phyloP scores from a whole-genome alignment of 2,888 invertebrate species.

The Asteroscopus sphinx region DNA sequence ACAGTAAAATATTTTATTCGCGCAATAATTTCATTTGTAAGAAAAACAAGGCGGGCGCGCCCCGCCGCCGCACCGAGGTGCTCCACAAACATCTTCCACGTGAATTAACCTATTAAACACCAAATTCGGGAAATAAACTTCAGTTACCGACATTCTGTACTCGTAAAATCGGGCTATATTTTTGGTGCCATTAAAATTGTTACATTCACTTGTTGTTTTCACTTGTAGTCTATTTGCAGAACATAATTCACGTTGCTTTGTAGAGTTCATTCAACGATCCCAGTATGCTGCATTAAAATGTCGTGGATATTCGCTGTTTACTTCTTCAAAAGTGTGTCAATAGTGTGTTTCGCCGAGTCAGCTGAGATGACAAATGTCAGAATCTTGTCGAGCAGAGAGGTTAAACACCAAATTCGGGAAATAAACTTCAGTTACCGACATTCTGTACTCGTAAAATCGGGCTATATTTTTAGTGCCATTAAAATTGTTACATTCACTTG shows the following conservation, averaged over 20 bases:
- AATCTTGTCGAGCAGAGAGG: too few relatives aligned
- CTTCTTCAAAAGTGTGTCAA: too few relatives aligned
- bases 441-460: slow-evolving; percentile 71
- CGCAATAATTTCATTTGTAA: slow-evolving; percentile 88
- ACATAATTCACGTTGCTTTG: slow-evolving; percentile 32
- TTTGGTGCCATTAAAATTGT: slow-evolving; percentile 63
- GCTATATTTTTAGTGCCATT: slow-evolving; percentile 61
- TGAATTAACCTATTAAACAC: slow-evolving; percentile 87
- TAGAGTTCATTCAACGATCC: too few relatives aligned
- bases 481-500: slow-evolving; percentile 54
- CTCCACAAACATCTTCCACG: slow-evolving; percentile 83
- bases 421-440: slow-evolving; percentile 76
- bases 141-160: slow-evolving; percentile 62
- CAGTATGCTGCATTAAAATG: too few relatives aligned
- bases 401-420: slow-evolving; percentile 81
- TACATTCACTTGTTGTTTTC: slow-evolving; percentile 37
- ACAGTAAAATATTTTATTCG: slow-evolving; percentile 89
- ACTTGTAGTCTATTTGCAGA: slow-evolving; percentile 33
- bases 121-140: slow-evolving; percentile 81
- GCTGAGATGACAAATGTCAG: too few relatives aligned
- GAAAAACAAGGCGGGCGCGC: slow-evolving; percentile 80
- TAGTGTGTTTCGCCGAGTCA: too few relatives aligned
- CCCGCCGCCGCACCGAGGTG: slow-evolving; percentile 58
- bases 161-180: slow-evolving; percentile 73
- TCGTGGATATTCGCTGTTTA: too few relatives aligned